Evolutionary conservation across 2,888 invertebrate species (phyloP), one percentile per base, ranked within the genome.

Genomic region (Lumbricus terrestris): DNA sequence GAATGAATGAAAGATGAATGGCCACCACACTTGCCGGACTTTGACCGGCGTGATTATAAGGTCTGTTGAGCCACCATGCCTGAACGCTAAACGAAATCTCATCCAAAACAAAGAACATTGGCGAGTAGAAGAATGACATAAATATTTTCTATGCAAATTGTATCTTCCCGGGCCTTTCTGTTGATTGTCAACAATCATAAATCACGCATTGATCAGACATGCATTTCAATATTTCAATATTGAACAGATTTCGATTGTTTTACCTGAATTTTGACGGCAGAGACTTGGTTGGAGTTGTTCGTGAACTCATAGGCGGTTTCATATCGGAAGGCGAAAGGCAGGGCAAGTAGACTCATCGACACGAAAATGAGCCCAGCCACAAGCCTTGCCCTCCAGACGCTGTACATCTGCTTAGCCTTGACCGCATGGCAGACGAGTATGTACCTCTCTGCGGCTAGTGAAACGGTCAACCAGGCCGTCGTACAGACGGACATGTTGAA

Each of bases 371-470:
- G 23, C 16, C 88, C 33, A 33, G 85, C 88, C 35, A 85, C 89
- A 8, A 90, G 29, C 20, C 90, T 69, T n/a, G 91, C 91, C 29
- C 94, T 90, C 15, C 88, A 88, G 33, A 91, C 90, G 82, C 90
- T 88, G 35, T 88, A 89, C 37, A 90, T 34, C 20, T 88, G 82
- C 34, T 89, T 90, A 38, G 91, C 89, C 82, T 93, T 91, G 13
- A 93, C 92, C 23, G 94, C 93, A 90, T 94, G 93, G 89, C 94
- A 94, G n/a, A 94, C 94, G 69, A 93, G 93, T 23, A 94, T 93
- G 90, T 93, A 94, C 8, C 94, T 91, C 91, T 94, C 94, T 20
- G 93, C 92, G 0, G 94, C 94, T 83, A 94, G 94, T 0, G 94
- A 93, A 1, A 94, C 93, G 0, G 94, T 94, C 90, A 93, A 40